Conservation (phyloP, 2,797 vertebrate genomes). For the Gallinago solitaria region DNA sequence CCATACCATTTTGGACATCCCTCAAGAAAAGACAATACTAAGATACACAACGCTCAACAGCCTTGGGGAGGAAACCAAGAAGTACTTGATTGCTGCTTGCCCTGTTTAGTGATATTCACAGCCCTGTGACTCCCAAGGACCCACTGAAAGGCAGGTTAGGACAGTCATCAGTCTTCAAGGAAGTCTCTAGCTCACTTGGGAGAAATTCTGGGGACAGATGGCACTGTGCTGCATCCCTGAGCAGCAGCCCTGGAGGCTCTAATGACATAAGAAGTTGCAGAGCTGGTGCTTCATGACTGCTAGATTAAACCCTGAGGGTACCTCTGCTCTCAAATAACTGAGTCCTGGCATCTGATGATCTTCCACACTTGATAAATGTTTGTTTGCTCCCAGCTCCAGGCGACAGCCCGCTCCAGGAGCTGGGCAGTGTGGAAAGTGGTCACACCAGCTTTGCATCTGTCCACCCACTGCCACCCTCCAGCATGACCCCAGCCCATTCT, state of each 20-base stretch:
- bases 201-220: accelerated
- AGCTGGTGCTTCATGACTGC: neutral
- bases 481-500: neutral
- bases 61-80: neutral
- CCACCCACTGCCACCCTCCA: neutral
- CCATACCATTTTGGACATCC: neutral
- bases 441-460: neutral
- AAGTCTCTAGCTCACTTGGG: neutral
- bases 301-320: neutral
- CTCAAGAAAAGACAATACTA: neutral
- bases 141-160: neutral
- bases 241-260: neutral
- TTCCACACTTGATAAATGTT: neutral
- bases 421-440: neutral
- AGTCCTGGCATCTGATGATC: neutral
- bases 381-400: neutral
- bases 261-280: neutral
- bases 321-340: neutral
- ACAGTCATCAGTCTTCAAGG: neutral
- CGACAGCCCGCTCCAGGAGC: neutral
- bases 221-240: neutral
- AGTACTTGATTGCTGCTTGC: neutral
- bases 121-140: accelerated
- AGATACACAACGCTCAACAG: accelerated
- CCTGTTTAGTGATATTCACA: neutral